phyloP scores from a whole-genome alignment of 2,888 invertebrate species.

The Erpobdella octoculata region DNA sequence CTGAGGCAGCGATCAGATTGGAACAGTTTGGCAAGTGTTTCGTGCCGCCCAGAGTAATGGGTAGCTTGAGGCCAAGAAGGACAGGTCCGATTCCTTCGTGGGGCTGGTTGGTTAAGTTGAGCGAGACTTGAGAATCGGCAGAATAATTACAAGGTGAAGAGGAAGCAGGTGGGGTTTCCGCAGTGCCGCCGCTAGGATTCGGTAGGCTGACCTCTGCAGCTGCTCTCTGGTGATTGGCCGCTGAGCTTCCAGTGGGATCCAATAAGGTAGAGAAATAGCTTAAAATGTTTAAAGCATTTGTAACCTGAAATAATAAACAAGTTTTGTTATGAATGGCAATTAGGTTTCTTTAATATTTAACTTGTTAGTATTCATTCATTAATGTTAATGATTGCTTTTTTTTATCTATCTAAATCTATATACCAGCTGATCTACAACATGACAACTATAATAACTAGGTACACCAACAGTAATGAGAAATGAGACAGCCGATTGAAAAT shows the following conservation, averaged over 20 bases:
- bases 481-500: too few relatives aligned
- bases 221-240: not conserved
- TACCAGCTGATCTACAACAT: too few relatives aligned
- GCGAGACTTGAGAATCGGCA: not conserved
- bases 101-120: not conserved
- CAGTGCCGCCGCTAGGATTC: not conserved
- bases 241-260: not conserved
- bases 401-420: too few relatives aligned
- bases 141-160: not conserved
- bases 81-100: not conserved
- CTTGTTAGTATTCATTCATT: too few relatives aligned
- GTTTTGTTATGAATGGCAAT: too few relatives aligned
- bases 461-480: too few relatives aligned
- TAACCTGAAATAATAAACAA: not conserved
- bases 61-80: not conserved
- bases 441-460: too few relatives aligned
- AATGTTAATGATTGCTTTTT: too few relatives aligned
- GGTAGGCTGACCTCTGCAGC: not conserved
- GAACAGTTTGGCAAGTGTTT: not conserved
- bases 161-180: not conserved
- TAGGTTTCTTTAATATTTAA: too few relatives aligned
- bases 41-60: not conserved
- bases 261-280: not conserved
- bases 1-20: not conserved
- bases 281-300: conserved; percentile 5